Evolutionary conservation across 1,140 invertebrate genomes (phyloP).

Genomic region (Globodera rostochiensis): DNA sequence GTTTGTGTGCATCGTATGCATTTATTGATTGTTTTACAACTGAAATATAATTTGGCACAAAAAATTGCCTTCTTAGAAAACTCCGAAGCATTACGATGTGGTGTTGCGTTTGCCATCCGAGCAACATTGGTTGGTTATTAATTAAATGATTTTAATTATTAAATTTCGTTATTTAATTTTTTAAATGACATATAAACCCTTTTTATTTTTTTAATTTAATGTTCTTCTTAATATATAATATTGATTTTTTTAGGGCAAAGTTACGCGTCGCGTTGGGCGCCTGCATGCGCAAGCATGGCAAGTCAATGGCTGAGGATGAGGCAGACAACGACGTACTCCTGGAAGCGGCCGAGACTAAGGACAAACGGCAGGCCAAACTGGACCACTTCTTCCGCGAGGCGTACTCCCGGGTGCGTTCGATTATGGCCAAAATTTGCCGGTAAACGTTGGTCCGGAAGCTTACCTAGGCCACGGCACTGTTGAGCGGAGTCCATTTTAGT

Average conservation of each 20-base stretch:
- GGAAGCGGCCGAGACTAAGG: constrained; percentile 89
- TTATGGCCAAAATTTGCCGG: neutral
- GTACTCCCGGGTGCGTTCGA: constrained; percentile 73
- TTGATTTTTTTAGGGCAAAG: neutral
- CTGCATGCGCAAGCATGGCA: constrained; percentile 16
- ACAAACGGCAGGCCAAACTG: constrained; percentile 85
- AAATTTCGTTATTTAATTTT: neutral
- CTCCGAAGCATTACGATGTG: constrained; percentile 89
- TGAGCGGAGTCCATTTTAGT: neutral
- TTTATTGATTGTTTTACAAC: too few species aligned
- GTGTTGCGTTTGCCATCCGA: constrained; percentile 63
- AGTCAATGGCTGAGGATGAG: constrained; percentile 59
- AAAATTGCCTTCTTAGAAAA: constrained; percentile 66
- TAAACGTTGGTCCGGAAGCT: neutral
- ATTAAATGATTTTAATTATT: neutral
- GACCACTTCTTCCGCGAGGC: constrained; percentile 98
- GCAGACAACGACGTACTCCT: constrained; percentile 81
- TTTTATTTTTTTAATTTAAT: too few species aligned
- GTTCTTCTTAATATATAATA: too few species aligned
- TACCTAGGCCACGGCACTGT: neutral
- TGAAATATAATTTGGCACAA: too few species aligned
- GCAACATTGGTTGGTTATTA: neutral
- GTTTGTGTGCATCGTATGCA: constrained; percentile 74
- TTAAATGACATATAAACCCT: too few species aligned
- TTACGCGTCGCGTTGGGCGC: constrained; percentile 13